Percentiles rank a stretch among this genome's conserved stretches.
These are phyloP conservation scores for Pipistrellus kuhlii DNA, from an alignment of 2,797 vertebrate genomes.

Conservation along the genomic window DNA sequence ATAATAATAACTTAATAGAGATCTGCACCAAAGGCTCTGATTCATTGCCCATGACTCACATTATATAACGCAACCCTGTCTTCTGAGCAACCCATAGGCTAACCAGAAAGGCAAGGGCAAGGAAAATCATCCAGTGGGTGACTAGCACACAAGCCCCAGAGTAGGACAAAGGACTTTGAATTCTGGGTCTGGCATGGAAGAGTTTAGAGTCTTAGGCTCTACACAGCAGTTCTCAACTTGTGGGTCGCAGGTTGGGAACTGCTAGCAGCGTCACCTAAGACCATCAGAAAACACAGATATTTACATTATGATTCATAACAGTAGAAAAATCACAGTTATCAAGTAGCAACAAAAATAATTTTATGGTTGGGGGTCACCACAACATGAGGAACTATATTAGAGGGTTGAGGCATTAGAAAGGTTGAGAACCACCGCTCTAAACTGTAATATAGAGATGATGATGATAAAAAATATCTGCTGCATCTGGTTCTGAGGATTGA, in stretches of 20 bases:
- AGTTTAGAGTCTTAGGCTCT: background rate
- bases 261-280: no score
- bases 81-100: constrained; percentile 9
- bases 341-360: no score
- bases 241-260: no score
- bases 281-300: no score
- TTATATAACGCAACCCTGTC: background rate
- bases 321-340: no score
- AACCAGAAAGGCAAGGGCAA: background rate
- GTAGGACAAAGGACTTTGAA: background rate
- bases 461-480: background rate
- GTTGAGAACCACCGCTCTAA: no score
- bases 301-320: no score
- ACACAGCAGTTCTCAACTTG: no score
- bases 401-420: no score
- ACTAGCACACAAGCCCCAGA: background rate
- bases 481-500: background rate
- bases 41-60: background rate
- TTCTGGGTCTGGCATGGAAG: background rate
- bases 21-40: background rate
- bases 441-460: background rate
- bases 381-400: no score
- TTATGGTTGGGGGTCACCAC: no score
- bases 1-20: background rate
- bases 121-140: background rate